Base-by-base conservation (phyloP, 2,797 vertebrate species). In the Rhadinocentrus ornatus region DNA sequence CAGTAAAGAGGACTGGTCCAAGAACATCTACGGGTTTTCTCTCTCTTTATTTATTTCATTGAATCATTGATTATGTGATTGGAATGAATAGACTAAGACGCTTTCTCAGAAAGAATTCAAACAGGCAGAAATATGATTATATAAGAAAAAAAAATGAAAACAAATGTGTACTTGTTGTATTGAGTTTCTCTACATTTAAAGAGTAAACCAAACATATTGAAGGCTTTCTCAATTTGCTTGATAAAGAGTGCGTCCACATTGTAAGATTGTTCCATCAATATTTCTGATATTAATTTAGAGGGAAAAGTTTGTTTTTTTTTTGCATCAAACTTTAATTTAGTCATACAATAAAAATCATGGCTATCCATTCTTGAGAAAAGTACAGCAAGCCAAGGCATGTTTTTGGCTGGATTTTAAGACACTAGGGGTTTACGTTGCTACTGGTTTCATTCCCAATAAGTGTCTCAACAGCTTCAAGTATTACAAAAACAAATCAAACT, bases 361-460 rank as follows among this genome's bases (percentile, higher is more conserved):
- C 56, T 29, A 16, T 53, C 20, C 58, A 55, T 52, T 73, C 29
- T 50, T 31, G 39, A 37, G 35, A 71, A 64, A 52, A 66, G 41
- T 6, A 31, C 18, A 32, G 56, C 12, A 71, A 69, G 73, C n/a
- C 67, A 64, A 48, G 22, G 39, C 35, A 61, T 83, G 7, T 7
- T 9, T 46, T 20, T 20, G 8, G 41, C 18, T 20, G 18, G 7
- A 46, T 41, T 78, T 71, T 7, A 70, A 62, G 64, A 68, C 73
- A 83, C 65, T 81, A 69, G 73, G 70, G 82, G 56, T 70, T 82
- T 32, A 31, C 37, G 62, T 52, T 58, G 31, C 83, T 64, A 41
- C 62, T 80, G 73, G 52, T 74, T 77, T 68, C 26, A 55, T 73
- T 73, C 59, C 62, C 32, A 54, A 2, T 35, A 46, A n/a, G 41